Conservation (phyloP, 2,113 vertebrate genomes). For the Mohoua ochrocephala region DNA sequence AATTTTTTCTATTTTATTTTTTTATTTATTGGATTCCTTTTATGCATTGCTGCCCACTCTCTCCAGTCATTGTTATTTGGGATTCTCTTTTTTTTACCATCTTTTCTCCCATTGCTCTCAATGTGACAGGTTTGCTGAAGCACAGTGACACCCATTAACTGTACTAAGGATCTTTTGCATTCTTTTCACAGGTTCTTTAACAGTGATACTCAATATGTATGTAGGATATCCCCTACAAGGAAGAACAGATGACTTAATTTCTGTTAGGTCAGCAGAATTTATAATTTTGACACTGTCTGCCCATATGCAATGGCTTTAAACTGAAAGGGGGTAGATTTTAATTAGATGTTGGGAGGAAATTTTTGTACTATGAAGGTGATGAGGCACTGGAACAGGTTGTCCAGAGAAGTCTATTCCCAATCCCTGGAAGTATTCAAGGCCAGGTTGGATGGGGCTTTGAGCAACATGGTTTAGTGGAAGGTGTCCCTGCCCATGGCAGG, state of each 20-base stretch:
- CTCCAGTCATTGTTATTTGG: background rate
- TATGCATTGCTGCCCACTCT: background rate
- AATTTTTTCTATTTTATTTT: no score
- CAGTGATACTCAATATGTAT: background rate
- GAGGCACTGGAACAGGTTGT: background rate
- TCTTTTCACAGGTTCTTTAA: background rate
- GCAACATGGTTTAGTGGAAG: background rate
- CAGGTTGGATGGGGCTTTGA: background rate
- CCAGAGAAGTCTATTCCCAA: background rate
- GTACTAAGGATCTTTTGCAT: background rate
- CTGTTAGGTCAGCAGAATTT: background rate
- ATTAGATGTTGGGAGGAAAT: background rate
- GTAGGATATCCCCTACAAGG: background rate
- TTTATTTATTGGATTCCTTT: background rate
- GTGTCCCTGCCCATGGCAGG: background rate
- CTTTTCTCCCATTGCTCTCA: background rate
- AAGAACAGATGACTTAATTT: background rate
- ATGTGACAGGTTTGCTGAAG: background rate
- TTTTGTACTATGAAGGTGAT: background rate
- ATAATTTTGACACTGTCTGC: background rate
- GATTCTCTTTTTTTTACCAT: background rate
- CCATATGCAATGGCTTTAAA: background rate
- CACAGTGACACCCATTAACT: background rate
- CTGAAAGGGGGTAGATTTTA: background rate
- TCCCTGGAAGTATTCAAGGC: background rate